Conservation (phyloP, 1,140 invertebrate species). For the Hyposmocoma kahamanoa region DNA sequence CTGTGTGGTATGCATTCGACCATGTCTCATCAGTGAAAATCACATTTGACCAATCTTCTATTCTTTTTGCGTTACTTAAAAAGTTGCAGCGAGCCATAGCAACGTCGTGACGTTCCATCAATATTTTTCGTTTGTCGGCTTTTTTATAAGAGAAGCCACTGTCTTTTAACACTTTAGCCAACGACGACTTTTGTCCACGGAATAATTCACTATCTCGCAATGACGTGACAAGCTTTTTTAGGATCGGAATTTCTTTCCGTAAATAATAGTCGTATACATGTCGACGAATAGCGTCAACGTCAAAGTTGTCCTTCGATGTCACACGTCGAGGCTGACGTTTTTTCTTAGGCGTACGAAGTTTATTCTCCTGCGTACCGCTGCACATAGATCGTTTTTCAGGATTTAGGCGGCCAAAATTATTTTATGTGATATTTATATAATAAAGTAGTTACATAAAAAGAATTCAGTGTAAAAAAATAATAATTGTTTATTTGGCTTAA, state of each 20-base stretch:
- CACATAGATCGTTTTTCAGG: too few species aligned
- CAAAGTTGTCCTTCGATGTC: neutral
- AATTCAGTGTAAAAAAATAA: too few species aligned
- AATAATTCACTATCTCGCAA: conserved; percentile 11
- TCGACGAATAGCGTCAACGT: neutral
- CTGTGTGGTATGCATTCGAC: conserved; percentile 23
- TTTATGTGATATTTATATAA: too few species aligned
- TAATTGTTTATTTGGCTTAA: too few species aligned
- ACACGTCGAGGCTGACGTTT: too few species aligned
- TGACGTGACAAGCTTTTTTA: neutral
- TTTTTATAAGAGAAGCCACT: conserved; percentile 15
- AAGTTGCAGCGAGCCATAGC: conserved; percentile 10
- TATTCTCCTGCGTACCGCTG: too few species aligned
- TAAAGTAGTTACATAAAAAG: too few species aligned
- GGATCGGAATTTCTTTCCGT: neutral
- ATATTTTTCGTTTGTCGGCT: conserved; percentile 14
- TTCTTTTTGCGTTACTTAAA: too few species aligned
- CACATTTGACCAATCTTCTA: too few species aligned
- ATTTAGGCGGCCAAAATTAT: too few species aligned
- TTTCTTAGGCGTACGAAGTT: too few species aligned
- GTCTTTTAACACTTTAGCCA: conserved; percentile 10
- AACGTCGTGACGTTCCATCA: conserved; percentile 16
- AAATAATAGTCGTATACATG: neutral
- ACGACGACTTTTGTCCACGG: conserved; percentile 4
- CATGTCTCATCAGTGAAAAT: conserved; percentile 26